Evolutionary conservation across 1,140 invertebrate genomes (phyloP), one percentile per base, ranked within the genome.

Genomic region (Mya arenaria): DNA sequence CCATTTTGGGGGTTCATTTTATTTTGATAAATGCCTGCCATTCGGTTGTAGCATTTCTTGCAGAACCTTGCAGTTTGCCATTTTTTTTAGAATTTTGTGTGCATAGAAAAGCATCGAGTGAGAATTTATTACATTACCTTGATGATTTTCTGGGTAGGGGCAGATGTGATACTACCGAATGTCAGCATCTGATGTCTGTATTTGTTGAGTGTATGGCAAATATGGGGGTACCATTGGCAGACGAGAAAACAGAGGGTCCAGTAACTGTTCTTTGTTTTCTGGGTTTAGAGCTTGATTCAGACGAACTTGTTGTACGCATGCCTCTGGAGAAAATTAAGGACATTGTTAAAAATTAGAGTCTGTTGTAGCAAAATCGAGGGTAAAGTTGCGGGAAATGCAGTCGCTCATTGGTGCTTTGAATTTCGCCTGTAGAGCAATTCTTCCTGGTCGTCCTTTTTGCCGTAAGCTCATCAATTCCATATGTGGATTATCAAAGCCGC

Each of bases 391-490:
- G 23, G 55, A 80, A 37, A n/a, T 82, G 30, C 75, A 86, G 39
- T 75, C 68, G 10, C 28, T 86, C 13, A 81, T 83, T 13, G 85
- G 55, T 5, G 15, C 2, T 4, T 60, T 82, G 39, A 85, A 77
- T 69, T 84, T 86, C 44, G 65, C 48, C 25, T 78, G 30, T 34
- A 44, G 69, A 36, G 73, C 68, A 1, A 73, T 84, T 19, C 8
- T 25, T 19, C 68, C 69, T 23, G 83, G 78, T 8, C 10, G 73
- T 13, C 10, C 82, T 23, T 84, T 82, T 58, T 39, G 65, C 34
- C 39, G 74, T 56, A 37, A 32, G 15, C 32, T 85, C 5, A 34
- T 62, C 15, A 62, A 48, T 19, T 15, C 60, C 23, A 62, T 55
- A 4, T 41, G 63, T 8, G 37, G 78, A 39, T 84, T 1, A 74